Conservation (phyloP, 2,888 invertebrate species). For the Neoscelio sp. region DNA sequence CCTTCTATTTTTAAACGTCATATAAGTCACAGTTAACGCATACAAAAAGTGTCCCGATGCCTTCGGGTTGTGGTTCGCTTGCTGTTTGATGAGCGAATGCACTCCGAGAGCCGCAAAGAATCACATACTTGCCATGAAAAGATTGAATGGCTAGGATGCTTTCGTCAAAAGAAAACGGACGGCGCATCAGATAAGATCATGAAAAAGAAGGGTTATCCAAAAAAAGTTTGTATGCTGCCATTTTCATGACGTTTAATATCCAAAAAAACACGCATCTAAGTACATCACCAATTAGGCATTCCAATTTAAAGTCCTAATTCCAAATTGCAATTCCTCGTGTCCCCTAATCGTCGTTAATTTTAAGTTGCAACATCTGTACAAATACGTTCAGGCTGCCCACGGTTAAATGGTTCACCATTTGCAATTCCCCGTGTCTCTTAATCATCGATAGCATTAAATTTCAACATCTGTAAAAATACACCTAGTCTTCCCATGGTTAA, state of each 20-base stretch:
- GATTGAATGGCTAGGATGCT: conserved; percentile 31
- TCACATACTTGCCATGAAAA: conserved; percentile 36
- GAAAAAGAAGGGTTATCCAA: neutral
- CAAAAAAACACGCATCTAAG: too few species aligned
- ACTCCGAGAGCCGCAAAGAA: conserved; percentile 26
- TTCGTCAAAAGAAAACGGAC: conserved; percentile 28
- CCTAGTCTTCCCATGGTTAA: too few species aligned
- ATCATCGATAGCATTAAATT: too few species aligned
- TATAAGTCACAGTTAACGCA: neutral
- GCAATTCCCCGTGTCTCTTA: too few species aligned
- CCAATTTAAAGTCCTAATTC: too few species aligned
- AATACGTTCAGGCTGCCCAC: too few species aligned
- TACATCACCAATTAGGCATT: too few species aligned
- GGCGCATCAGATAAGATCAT: conserved; percentile 34
- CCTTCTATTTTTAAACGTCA: conserved; percentile 10
- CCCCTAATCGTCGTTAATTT: too few species aligned
- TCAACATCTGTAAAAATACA: too few species aligned
- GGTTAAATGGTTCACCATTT: too few species aligned
- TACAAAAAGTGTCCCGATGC: conserved; percentile 32
- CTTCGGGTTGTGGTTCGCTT: conserved; percentile 20
- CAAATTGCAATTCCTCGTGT: too few species aligned
- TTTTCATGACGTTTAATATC: conserved; percentile 24
- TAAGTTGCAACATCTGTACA: too few species aligned
- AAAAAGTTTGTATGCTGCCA: neutral
- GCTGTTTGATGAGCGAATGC: conserved; percentile 36